These are phyloP conservation scores for Calypte anna DNA, from an alignment of 2,113 vertebrate species.

Conservation along the genomic window DNA sequence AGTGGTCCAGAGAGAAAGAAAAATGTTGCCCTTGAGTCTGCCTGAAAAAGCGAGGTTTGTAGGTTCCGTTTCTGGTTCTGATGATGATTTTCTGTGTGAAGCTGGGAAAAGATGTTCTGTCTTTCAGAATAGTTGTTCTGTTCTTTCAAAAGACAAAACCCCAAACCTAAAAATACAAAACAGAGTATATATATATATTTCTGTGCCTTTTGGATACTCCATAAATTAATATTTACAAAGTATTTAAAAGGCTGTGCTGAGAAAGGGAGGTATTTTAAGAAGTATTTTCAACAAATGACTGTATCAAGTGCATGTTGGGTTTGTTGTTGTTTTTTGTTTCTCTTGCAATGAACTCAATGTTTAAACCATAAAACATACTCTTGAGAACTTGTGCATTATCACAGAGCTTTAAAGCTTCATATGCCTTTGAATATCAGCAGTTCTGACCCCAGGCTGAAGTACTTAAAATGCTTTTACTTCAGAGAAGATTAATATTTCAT, in stretches of 20 bases:
- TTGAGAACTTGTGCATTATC: neutral
- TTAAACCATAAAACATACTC: neutral
- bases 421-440: neutral
- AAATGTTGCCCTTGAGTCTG: neutral
- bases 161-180: no score
- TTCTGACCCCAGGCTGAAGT: neutral
- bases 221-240: constrained; percentile 10
- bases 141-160: neutral
- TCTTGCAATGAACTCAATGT: neutral
- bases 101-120: neutral
- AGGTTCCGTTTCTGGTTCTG: neutral
- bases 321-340: neutral
- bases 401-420: neutral
- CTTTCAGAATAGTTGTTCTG: neutral
- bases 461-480: neutral
- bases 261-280: neutral
- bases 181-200: no score
- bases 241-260: neutral
- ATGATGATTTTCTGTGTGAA: neutral
- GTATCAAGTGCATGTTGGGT: neutral
- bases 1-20: neutral
- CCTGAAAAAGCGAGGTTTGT: neutral
- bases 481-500: neutral
- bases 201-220: neutral
- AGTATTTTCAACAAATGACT: neutral